Base-by-base conservation (phyloP, 2,797 vertebrate species). In the Vespertilio murinus region DNA sequence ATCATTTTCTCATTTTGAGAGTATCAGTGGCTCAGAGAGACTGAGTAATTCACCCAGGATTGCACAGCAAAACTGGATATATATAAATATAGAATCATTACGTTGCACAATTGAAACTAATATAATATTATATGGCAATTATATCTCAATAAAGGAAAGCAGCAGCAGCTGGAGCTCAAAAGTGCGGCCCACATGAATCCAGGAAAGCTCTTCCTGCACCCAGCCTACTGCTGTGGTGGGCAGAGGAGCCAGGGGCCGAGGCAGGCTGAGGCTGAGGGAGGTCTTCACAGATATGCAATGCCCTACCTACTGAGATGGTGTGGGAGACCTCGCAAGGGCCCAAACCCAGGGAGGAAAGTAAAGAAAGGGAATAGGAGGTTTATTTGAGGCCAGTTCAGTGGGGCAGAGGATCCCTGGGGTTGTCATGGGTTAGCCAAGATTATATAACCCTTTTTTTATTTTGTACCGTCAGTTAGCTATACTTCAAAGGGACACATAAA, bases 1-100 rank as follows among this genome's bases (percentile, higher is more conserved):
- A 52, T 75, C 54, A 84, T 47, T 45, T 61, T 74, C 40, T 70
- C 8, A 52, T 67, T 94, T 67, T 78, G 30, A 85, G 22, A 33
- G n/a, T 25, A 77, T 81, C 14, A 10, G 56, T 67, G 40, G 83
- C 30, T 96, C 84, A 79, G 79, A 77, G 25, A 82, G 14, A 9
- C 38, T n/a, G 40, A 88, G 73, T 70, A 71, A 91, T 93, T 88
- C 75, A 88, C 84, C 33, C 49, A 87, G 80, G 30, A 79, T 10
- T 70, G 77, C 38, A 81, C 64, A 85, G 49, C 10, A 64, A 42
- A 88, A n/a, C 47, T 71, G 28, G 13, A 81, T 49, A 71, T 8
- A 71, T 17, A 90, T n/a, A 81, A 73, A 90, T 90, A 81, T 5
- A 23, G 10, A 30, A 38, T n/a, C 23, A 61, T 80, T 47, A 80